These are phyloP conservation scores for Aegypius monachus DNA, from an alignment of 2,113 vertebrate species.

Conservation along the genomic window DNA sequence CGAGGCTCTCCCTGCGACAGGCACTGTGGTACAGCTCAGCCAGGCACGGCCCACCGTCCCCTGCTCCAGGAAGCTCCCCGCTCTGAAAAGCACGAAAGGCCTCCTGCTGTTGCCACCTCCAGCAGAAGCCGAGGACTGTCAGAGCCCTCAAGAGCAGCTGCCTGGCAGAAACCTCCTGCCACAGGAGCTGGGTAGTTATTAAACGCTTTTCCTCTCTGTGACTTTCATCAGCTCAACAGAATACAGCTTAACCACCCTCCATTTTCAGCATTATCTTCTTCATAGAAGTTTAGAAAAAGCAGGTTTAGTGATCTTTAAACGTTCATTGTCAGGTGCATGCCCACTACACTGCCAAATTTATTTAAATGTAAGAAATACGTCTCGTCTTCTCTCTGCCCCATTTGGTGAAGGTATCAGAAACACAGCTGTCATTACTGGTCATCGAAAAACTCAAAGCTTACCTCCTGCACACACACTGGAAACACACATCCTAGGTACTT, in stretches of 20 bases:
- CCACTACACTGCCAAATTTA: neutral
- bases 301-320: neutral
- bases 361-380: neutral
- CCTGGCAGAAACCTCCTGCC: neutral
- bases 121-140: neutral
- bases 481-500: neutral
- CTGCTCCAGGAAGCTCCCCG: too few relatives aligned
- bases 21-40: neutral
- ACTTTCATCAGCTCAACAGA: neutral
- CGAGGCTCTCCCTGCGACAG: neutral
- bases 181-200: neutral
- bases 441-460: neutral
- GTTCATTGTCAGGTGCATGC: neutral
- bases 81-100: neutral
- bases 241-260: neutral
- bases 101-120: neutral
- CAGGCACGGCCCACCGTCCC: neutral
- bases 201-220: neutral
- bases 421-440: neutral
- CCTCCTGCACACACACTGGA: neutral
- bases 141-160: neutral
- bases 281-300: neutral
- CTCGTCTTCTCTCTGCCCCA: neutral
- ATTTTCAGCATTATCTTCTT: neutral
- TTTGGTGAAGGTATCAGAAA: neutral